These are phyloP conservation scores for Rhingia rostrata DNA, from an alignment of 2,888 invertebrate species.

Conservation along the genomic window DNA sequence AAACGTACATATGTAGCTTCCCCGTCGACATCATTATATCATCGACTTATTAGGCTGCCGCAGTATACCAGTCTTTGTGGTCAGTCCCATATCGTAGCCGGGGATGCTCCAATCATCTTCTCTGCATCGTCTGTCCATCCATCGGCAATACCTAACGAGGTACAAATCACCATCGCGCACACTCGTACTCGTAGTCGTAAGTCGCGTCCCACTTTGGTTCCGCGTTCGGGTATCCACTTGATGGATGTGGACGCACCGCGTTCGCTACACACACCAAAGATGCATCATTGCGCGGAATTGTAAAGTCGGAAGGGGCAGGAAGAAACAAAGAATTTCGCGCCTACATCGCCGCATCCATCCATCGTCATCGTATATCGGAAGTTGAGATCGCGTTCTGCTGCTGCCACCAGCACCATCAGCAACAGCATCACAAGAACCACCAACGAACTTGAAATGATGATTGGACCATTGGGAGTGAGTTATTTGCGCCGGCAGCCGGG, in stretches of 20 bases:
- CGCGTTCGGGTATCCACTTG: constrained; percentile 64
- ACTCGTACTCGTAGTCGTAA: constrained; percentile 46
- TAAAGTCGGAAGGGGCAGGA: constrained; percentile 30
- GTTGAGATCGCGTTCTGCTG: constrained; percentile 60
- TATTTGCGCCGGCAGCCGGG: constrained; percentile 71
- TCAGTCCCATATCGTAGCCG: constrained; percentile 12
- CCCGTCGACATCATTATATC: constrained; percentile 69
- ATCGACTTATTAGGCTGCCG: constrained; percentile 69
- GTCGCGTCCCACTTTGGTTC: constrained; percentile 66
- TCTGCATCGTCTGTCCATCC: constrained; percentile 42
- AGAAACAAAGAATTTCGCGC: constrained; percentile 68
- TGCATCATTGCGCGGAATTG: constrained; percentile 37
- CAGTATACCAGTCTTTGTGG: constrained; percentile 30
- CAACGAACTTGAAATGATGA: constrained; percentile 73
- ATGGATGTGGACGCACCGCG: constrained; percentile 69
- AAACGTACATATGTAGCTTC: constrained; percentile 13
- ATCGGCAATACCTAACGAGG: constrained; percentile 64
- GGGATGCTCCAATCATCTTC: constrained; percentile 58
- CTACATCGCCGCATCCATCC: constrained; percentile 65
- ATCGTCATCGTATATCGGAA: constrained; percentile 71
- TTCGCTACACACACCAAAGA: constrained; percentile 27
- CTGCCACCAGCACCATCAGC: constrained; percentile 19
- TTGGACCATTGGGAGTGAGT: constrained; percentile 74
- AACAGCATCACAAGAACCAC: constrained; percentile 39
- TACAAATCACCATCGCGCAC: constrained; percentile 69